A percentile compares a stretch with the other conserved stretches of the same genome.
phyloP scores from a whole-genome alignment of 2,113 vertebrate genomes.

The Carassius auratus region DNA sequence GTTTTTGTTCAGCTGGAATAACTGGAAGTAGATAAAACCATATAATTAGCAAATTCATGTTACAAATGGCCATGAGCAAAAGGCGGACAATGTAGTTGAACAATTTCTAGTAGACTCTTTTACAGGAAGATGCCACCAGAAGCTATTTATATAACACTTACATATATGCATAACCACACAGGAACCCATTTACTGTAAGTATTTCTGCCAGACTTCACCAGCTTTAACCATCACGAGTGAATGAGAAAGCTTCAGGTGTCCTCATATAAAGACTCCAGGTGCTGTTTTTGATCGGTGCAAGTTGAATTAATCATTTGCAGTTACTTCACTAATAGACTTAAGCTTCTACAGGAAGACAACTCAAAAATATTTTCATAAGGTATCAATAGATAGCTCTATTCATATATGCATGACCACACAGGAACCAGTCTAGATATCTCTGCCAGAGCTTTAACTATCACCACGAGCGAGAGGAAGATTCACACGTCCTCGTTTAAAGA shows the following conservation, averaged over 20 bases:
- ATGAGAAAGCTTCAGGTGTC: background rate
- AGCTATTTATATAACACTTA: background rate
- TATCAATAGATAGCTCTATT: background rate
- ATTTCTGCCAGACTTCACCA: background rate
- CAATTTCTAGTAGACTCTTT: background rate
- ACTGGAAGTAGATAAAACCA: too few species aligned
- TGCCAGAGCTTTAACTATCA: background rate
- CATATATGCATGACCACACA: constrained; percentile 5
- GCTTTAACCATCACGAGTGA: background rate
- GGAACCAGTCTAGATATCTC: background rate
- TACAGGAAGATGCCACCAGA: background rate
- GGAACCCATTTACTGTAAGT: background rate
- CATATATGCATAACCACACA: background rate
- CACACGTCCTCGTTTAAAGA: background rate
- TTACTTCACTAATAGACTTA: background rate
- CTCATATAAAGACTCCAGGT: background rate
- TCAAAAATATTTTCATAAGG: background rate
- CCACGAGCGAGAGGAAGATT: background rate
- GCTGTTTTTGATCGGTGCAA: background rate
- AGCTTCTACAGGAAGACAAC: background rate
- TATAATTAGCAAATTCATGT: too few species aligned
- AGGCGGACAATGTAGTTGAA: too few species aligned
- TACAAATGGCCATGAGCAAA: too few species aligned
- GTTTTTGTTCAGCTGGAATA: too few species aligned
- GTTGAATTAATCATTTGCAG: background rate